A percentile compares a stretch with the other conserved stretches of the same genome.
Evolutionary conservation across 23 tunicate genomes (phyloP).

Genomic region (Ascidia mentula): DNA sequence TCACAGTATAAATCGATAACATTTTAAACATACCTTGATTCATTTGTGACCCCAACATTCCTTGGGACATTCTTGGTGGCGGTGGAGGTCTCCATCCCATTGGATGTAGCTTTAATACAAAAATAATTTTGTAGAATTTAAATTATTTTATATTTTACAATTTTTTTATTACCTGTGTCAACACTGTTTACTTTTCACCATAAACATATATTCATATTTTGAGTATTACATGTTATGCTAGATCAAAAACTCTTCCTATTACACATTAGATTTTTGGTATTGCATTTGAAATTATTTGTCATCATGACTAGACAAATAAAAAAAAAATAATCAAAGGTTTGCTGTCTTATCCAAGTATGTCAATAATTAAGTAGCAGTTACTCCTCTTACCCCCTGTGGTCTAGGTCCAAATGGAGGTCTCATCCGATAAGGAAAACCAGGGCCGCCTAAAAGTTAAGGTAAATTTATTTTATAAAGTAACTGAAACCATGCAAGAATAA

Average conservation of each 20-base stretch:
- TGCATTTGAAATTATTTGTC: too few species aligned
- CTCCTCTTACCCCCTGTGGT: background rate
- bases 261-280: too few species aligned
- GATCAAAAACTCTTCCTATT: too few species aligned
- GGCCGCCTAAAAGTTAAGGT: background rate
- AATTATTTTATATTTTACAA: background rate
- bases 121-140: background rate
- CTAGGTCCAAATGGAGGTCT: slow-evolving; percentile 1
- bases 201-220: too few species aligned
- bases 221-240: too few species aligned
- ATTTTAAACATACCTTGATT: slow-evolving; percentile 60
- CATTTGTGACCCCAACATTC: slow-evolving; percentile 73
- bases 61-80: slow-evolving; percentile 62
- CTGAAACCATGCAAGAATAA: background rate
- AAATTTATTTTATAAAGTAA: background rate
- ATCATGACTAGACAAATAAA: too few species aligned
- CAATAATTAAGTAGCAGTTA: too few species aligned
- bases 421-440: background rate
- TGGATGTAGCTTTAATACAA: background rate
- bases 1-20: too few species aligned
- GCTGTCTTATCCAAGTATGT: too few species aligned
- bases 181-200: too few species aligned
- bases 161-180: too few species aligned
- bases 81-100: slow-evolving; percentile 34
- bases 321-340: too few species aligned